Conservation (phyloP, 2,113 vertebrate genomes). For the Tachysurus fulvidraco region DNA sequence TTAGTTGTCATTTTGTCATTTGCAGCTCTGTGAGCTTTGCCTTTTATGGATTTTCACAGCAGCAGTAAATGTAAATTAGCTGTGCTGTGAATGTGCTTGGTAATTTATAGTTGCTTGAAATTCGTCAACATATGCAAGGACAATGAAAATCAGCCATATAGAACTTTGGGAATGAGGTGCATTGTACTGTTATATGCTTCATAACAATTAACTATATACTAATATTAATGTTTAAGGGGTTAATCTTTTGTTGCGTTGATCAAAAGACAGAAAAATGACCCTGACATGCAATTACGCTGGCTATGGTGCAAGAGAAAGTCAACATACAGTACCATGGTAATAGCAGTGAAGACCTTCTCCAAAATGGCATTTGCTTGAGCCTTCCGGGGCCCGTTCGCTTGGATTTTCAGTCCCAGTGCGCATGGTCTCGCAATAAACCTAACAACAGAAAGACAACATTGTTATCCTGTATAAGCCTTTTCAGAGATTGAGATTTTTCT, state of each 20-base stretch:
- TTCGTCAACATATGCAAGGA: background rate
- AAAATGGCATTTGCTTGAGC: slow-evolving; percentile 94
- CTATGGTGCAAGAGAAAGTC: background rate
- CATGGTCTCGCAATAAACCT: slow-evolving; percentile 97
- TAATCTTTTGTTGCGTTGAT: background rate
- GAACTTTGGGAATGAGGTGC: background rate
- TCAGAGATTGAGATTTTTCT: background rate
- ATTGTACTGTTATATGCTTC: background rate
- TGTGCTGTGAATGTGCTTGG: background rate
- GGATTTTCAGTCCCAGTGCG: slow-evolving; percentile 95
- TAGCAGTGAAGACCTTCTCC: slow-evolving; percentile 98
- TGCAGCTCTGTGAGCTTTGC: background rate
- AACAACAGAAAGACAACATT: slow-evolving; percentile 45
- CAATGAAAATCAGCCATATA: background rate
- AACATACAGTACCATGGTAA: slow-evolving; percentile 93
- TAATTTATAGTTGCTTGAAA: background rate
- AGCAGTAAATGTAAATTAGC: background rate
- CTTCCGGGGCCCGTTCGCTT: slow-evolving; percentile 90
- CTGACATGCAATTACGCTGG: background rate
- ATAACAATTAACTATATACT: background rate
- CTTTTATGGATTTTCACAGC: background rate
- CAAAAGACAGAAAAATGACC: background rate
- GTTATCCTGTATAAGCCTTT: background rate
- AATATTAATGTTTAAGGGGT: background rate
- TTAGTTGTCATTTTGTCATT: background rate